A percentile compares a stretch with the other conserved stretches of the same genome.
Evolutionary conservation across 2,888 invertebrate genomes (phyloP).

Genomic region (Cataglyphis livida): DNA sequence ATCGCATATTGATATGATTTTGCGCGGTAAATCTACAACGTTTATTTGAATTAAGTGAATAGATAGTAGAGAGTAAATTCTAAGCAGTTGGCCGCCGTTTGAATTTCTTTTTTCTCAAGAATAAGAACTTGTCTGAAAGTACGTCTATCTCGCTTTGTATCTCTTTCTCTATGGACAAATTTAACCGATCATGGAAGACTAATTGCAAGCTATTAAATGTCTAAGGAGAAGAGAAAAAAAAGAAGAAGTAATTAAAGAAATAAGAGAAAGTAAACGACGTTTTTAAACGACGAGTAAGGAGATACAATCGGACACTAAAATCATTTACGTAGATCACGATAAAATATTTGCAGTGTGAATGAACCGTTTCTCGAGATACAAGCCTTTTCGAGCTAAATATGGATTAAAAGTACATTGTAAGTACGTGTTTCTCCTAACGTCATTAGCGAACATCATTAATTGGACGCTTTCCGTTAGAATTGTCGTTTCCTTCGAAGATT

Average conservation of each 20-base stretch:
- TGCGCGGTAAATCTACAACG: slow-evolving; percentile 13
- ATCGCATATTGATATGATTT: slow-evolving; percentile 7
- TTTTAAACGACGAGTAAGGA: slow-evolving; percentile 67
- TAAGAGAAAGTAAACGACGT: slow-evolving; percentile 70
- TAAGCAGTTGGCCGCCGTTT: slow-evolving; percentile 45
- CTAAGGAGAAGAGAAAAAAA: slow-evolving; percentile 61
- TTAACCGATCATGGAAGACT: slow-evolving; percentile 59
- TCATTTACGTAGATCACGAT: slow-evolving; percentile 67
- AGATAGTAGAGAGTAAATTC: slow-evolving; percentile 47
- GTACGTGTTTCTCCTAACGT: slow-evolving; percentile 50
- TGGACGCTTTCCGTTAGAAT: slow-evolving; percentile 55
- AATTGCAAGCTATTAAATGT: slow-evolving; percentile 69
- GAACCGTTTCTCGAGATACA: slow-evolving; percentile 38
- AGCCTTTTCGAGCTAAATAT: slow-evolving; percentile 23
- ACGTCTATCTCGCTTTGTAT: slow-evolving; percentile 57
- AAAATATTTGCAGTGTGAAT: slow-evolving; percentile 62
- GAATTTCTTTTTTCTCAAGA: slow-evolving; percentile 59
- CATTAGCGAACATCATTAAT: slow-evolving; percentile 52
- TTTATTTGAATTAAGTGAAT: slow-evolving; percentile 56
- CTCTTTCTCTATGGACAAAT: slow-evolving; percentile 64
- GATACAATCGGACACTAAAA: slow-evolving; percentile 56
- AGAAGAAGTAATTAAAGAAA: slow-evolving; percentile 66
- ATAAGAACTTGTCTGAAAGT: slow-evolving; percentile 62
- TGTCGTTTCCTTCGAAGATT: background rate
- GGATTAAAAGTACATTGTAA: slow-evolving; percentile 16